Evolutionary conservation across 2,888 invertebrate species (phyloP), one percentile per base, ranked within the genome.

Genomic region (Onchidella celtica): DNA sequence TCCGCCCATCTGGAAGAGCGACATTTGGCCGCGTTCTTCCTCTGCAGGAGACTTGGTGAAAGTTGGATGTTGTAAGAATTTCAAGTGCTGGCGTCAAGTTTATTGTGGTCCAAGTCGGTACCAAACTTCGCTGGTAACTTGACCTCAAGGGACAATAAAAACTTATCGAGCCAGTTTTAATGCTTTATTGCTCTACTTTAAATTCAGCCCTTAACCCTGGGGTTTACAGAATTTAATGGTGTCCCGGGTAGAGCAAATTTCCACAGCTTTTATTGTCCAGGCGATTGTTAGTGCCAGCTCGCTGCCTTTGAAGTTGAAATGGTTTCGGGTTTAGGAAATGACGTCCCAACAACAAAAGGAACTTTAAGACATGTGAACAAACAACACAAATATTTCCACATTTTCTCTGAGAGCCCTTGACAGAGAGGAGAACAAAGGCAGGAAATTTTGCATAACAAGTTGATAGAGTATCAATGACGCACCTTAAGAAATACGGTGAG

Each of bases 251-350:
- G 32, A 70, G 70, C 29, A 55, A 2, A 29, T 47, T 70, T 70
- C 21, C 47, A 17, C 29, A 29, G 2, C 32, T n/a, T n/a, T 70
- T 29, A 55, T 29, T 55, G 70, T 47, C 55, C n/a, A n/a, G 29
- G n/a, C 11, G 47, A 17, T 3, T 40, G 29, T 11, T n/a, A 4
- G 14, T 32, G 29, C 55, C 29, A 55, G 17, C 29, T 36, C 2
- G 17, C 11, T 70, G 27, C 47, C 70, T 70, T 70, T 70, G 70
- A 70, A 47, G 70, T 55, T 29, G 27, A 70, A 47, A 70, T 29
- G 21, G 29, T 1, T 11, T 27, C 3, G 55, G 27, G 29, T 55
- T 70, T 40, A 29, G n/a, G 70, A 70, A 29, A 70, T 29, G 55
- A 6, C 38, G 47, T 29, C 29, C 27, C 0, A 1, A 24, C 27